Evolutionary conservation across 37 sponge, comb jelly and placozoan species (phyloP).

Genomic region (Cladorhizidae sp.): DNA sequence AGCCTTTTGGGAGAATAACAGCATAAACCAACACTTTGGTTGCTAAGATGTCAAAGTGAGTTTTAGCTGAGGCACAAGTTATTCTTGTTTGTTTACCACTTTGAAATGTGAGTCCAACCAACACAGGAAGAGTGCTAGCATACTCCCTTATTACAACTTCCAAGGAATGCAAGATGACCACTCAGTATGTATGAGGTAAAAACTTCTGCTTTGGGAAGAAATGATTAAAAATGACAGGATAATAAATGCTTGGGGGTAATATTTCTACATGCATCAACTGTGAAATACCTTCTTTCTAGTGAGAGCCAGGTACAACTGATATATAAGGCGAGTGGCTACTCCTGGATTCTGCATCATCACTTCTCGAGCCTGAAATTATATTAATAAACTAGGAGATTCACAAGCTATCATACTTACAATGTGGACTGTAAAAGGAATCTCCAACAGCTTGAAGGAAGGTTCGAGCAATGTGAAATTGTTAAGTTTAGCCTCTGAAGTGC

Average conservation of each 20-base stretch:
- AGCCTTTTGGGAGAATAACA: no score
- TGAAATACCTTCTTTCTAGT: conserved; percentile 70
- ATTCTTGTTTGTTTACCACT: no score
- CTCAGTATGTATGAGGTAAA: no score
- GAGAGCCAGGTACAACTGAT: conserved; percentile 87
- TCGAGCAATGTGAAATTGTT: conserved; percentile 92
- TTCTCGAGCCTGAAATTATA: conserved; percentile 63
- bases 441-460: conserved; percentile 80
- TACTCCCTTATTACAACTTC: not conserved
- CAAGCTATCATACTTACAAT: conserved; percentile 45
- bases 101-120: no score
- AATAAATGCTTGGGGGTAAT: not conserved
- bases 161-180: no score
- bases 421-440: conserved; percentile 86
- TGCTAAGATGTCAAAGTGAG: no score
- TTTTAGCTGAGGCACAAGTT: no score
- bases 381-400: not conserved
- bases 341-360: conserved; percentile 85
- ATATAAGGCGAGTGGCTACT: conserved; percentile 74
- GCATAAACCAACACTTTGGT: no score
- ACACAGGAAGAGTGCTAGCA: not conserved
- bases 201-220: not conserved
- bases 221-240: not conserved
- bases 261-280: not conserved
- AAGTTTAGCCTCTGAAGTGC: conserved; percentile 90